Evolutionary conservation across 2,888 invertebrate species (phyloP).

Genomic region (Marronus borbonicus): DNA sequence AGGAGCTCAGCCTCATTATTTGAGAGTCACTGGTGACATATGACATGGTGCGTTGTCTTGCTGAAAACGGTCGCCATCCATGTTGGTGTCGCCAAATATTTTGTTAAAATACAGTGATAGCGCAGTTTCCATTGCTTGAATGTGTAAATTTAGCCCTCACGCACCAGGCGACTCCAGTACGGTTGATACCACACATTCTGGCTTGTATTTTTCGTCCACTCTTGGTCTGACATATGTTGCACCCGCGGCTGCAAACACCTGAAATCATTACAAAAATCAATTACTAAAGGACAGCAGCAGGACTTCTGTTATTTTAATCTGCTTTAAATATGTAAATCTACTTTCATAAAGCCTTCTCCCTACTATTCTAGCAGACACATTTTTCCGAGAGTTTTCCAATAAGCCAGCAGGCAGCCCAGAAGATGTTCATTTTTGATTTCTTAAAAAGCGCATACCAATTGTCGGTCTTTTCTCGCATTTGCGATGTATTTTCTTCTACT

Average conservation of each 20-base stretch:
- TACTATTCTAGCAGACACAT: neutral
- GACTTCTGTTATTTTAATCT: neutral
- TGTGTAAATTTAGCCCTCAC: too few relatives aligned
- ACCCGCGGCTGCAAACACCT: neutral
- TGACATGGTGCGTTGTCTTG: too few relatives aligned
- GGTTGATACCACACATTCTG: neutral
- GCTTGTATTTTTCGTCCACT: neutral
- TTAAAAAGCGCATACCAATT: neutral
- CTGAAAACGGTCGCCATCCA: too few relatives aligned
- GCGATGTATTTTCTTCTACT: neutral
- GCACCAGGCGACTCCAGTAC: too few relatives aligned
- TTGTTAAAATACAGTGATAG: too few relatives aligned
- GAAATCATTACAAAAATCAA: neutral
- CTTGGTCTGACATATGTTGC: neutral
- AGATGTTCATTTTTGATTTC: neutral
- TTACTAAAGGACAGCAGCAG: too few relatives aligned
- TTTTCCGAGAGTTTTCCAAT: neutral
- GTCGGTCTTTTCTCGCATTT: neutral
- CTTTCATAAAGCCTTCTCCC: neutral
- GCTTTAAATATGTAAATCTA: neutral
- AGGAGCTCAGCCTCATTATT: too few relatives aligned
- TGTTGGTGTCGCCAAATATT: too few relatives aligned
- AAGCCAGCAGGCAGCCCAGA: neutral
- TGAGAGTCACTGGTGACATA: too few relatives aligned
- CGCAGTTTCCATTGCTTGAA: too few relatives aligned